These are phyloP conservation scores for Polylopha cassiicola DNA, from an alignment of 2,888 invertebrate species.

Conservation along the genomic window DNA sequence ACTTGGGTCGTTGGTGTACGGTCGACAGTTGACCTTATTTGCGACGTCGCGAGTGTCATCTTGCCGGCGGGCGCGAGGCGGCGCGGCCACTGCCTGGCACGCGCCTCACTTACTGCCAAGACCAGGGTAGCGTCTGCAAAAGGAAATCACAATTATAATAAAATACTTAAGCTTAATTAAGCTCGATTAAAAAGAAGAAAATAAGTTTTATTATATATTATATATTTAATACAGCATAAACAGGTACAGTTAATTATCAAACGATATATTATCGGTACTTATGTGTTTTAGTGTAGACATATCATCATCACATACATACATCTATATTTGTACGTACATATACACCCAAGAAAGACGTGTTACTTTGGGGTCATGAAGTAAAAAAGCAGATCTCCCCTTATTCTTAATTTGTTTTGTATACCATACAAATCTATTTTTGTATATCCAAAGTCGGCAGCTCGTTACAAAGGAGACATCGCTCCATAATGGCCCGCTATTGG, in stretches of 20 bases:
- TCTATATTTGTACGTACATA: too few relatives aligned
- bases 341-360: too few relatives aligned
- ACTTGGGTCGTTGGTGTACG: conserved; percentile 18
- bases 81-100: conserved; percentile 60
- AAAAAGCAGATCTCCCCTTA: too few relatives aligned
- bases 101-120: conserved; percentile 46
- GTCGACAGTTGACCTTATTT: conserved; percentile 70
- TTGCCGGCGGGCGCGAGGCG: conserved; percentile 54
- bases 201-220: too few relatives aligned
- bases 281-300: too few relatives aligned
- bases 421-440: conserved; percentile 62
- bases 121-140: conserved; percentile 51
- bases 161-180: too few relatives aligned
- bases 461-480: conserved; percentile 76
- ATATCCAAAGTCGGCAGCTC: conserved; percentile 59
- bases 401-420: conserved; percentile 36
- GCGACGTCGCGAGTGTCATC: conserved; percentile 75
- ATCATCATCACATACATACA: too few relatives aligned
- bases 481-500: conserved; percentile 61
- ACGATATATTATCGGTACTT: too few relatives aligned
- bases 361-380: too few relatives aligned
- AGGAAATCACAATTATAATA: background rate
- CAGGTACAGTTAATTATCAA: too few relatives aligned
- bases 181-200: too few relatives aligned
- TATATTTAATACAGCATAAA: too few relatives aligned